These are phyloP conservation scores for Phataginus tetradactyla DNA, from an alignment of 2,797 vertebrate species.

Conservation along the genomic window DNA sequence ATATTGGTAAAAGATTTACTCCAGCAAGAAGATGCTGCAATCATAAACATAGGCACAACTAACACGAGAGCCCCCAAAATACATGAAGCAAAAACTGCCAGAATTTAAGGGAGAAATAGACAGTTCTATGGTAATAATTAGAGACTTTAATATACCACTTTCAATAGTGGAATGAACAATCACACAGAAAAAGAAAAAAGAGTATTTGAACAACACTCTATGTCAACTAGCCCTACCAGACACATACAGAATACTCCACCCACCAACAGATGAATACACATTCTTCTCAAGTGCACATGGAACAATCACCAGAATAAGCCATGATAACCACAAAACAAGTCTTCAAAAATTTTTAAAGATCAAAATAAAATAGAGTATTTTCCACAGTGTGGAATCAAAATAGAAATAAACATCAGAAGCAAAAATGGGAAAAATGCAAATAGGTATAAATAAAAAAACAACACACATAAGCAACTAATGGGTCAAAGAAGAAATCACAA, in stretches of 20 bases:
- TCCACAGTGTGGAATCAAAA: background rate
- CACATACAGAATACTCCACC: background rate
- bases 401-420: background rate
- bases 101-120: background rate
- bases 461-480: background rate
- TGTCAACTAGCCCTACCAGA: background rate
- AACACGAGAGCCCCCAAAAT: background rate
- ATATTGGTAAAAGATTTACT: background rate
- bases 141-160: background rate
- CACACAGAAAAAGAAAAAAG: background rate
- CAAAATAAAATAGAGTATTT: background rate
- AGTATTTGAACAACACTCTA: background rate
- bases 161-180: background rate
- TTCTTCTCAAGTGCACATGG: background rate
- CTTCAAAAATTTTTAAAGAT: background rate
- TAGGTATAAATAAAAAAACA: background rate
- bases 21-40: background rate
- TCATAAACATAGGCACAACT: background rate
- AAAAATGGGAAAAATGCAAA: background rate
- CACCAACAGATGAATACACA: too few relatives aligned
- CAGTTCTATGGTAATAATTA: background rate
- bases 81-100: background rate
- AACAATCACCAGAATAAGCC: background rate
- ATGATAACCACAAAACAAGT: background rate
- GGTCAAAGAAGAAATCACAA: background rate